Evolutionary conservation across 2,888 invertebrate species (phyloP).

Genomic region (Mesorhabditis belari): DNA sequence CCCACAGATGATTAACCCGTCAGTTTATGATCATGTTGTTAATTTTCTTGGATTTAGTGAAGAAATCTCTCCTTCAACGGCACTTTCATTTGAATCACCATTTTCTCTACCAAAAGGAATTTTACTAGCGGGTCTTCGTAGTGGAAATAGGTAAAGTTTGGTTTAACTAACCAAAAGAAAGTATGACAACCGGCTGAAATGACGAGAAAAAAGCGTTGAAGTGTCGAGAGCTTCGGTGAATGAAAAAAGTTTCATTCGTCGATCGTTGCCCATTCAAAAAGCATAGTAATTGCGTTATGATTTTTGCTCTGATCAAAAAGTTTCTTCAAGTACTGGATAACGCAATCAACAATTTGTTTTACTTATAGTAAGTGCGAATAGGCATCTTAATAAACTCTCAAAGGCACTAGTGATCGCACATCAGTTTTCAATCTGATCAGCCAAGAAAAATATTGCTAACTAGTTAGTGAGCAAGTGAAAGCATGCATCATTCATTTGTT

Average conservation of each 20-base stretch:
- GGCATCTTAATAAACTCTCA: not conserved
- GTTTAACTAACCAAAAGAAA: too few species aligned
- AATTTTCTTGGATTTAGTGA: not conserved
- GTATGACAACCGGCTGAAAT: too few species aligned
- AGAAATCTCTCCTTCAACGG: not conserved
- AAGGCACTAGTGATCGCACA: not conserved
- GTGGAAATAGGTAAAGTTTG: conserved; percentile 27
- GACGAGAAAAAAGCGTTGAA: not conserved
- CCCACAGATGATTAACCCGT: too few species aligned
- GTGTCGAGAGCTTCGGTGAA: not conserved
- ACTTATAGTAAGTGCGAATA: not conserved
- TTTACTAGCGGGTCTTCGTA: conserved; percentile 18
- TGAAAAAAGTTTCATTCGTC: not conserved
- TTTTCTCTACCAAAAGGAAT: conserved; percentile 16
- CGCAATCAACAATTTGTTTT: too few species aligned
- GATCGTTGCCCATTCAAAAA: not conserved
- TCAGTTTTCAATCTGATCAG: not conserved
- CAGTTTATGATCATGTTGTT: not conserved
- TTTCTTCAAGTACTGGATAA: too few species aligned
- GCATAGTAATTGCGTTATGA: not conserved
- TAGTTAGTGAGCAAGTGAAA: not conserved
- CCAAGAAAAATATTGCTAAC: not conserved
- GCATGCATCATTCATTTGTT: not conserved
- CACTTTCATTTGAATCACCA: conserved; percentile 4
- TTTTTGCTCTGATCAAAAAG: not conserved